Conservation (phyloP, 2,888 invertebrate genomes). For the Coelopa pilipes region DNA sequence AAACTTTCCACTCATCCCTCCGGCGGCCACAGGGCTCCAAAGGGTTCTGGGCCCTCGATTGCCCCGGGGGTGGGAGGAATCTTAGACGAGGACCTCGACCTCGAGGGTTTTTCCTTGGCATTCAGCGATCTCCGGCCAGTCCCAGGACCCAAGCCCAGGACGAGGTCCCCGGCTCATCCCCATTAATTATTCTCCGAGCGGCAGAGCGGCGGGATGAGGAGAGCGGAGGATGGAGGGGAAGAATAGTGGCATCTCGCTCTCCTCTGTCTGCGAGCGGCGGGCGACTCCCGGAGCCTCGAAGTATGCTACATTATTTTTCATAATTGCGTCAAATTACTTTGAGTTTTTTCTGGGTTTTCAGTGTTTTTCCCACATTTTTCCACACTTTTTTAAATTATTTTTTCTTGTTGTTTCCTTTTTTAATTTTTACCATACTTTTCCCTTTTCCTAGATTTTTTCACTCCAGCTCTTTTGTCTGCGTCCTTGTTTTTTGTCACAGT, state of each 20-base stretch:
- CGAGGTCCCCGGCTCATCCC: conserved; percentile 4
- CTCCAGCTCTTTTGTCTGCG: too few relatives aligned
- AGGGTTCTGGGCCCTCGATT: too few relatives aligned
- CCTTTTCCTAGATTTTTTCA: too few relatives aligned
- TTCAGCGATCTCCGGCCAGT: too few relatives aligned
- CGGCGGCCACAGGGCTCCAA: too few relatives aligned
- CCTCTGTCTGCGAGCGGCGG: conserved; percentile 1
- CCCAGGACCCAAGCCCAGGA: not conserved
- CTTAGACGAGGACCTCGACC: conserved; percentile 13
- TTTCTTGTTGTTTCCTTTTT: not conserved
- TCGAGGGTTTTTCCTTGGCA: too few relatives aligned
- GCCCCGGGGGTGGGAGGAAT: not conserved
- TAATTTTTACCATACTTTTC: too few relatives aligned
- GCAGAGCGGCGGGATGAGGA: conserved; percentile 4
- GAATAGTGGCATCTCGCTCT: not conserved
- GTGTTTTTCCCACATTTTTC: not conserved
- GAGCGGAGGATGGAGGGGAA: not conserved
- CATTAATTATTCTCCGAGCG: conserved; percentile 25
- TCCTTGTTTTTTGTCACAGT: too few relatives aligned
- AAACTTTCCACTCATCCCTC: not conserved
- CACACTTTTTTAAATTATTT: not conserved
- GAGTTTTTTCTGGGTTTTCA: not conserved
- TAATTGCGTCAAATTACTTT: conserved; percentile 7
- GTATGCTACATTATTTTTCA: conserved; percentile 23
- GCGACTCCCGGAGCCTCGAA: conserved; percentile 7